phyloP scores from a whole-genome alignment of 2,888 invertebrate species.

The Oithona nana region DNA sequence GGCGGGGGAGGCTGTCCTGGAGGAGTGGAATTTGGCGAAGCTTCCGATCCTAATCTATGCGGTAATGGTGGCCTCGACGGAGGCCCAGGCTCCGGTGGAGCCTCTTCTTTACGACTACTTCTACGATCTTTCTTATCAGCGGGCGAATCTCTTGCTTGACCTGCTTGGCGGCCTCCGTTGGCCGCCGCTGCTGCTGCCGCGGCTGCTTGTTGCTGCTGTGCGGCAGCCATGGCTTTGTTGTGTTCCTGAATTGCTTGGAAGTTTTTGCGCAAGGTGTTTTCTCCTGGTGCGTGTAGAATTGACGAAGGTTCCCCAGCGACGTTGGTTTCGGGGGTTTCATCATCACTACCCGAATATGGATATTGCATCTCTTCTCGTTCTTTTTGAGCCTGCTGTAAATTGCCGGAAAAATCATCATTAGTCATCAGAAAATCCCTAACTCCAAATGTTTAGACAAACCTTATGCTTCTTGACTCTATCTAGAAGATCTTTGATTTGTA shows the following conservation, averaged over 20 bases:
- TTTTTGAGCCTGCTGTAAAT: constrained; percentile 19
- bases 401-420: background rate
- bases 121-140: constrained; percentile 26
- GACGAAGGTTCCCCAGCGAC: constrained; percentile 85
- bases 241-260: constrained; percentile 85
- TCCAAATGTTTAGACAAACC: constrained; percentile 16
- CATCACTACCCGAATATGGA: constrained; percentile 51
- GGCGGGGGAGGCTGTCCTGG: constrained; percentile 46
- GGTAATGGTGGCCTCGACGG: constrained; percentile 73
- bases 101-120: constrained; percentile 29
- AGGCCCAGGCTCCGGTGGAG: constrained; percentile 58
- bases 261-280: constrained; percentile 86
- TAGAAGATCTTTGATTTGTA: constrained; percentile 97
- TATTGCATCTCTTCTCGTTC: constrained; percentile 21
- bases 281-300: constrained; percentile 72
- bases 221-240: constrained; percentile 16
- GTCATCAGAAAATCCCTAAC: background rate
- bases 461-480: constrained; percentile 81
- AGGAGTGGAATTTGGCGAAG: background rate
- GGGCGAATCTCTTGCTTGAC: constrained; percentile 16
- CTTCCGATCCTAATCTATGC: constrained; percentile 25
- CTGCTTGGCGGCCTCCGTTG: constrained; percentile 7
- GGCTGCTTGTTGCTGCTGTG: background rate
- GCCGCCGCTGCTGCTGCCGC: constrained; percentile 1
- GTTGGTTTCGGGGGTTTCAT: constrained; percentile 62